Percentiles rank a stretch among this genome's conserved stretches.
phyloP scores from a whole-genome alignment of 2,113 vertebrate species.

The Dascyllus trimaculatus region DNA sequence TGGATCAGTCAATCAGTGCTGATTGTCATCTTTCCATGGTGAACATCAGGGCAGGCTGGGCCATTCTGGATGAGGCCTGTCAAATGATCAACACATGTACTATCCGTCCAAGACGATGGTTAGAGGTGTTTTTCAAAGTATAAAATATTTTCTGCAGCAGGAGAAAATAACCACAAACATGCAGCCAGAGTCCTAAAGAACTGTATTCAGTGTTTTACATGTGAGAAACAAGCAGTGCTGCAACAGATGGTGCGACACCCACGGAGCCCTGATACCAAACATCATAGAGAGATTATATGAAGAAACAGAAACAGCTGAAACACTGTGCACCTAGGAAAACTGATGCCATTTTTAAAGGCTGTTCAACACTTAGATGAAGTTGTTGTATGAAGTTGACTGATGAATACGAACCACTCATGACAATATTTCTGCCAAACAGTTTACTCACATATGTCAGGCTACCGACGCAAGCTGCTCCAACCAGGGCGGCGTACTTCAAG shows the following conservation, averaged over 20 bases:
- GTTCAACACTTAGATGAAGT: too few relatives aligned
- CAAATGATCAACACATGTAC: neutral
- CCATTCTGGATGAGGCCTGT: neutral
- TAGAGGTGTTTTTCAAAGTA: neutral
- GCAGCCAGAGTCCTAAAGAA: neutral
- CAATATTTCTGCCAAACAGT: too few relatives aligned
- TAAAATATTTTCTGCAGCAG: neutral
- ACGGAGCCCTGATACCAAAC: neutral
- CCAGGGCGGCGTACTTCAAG: slow-evolving; percentile 86
- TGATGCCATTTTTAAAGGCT: too few relatives aligned
- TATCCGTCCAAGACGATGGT: neutral
- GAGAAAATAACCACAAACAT: neutral
- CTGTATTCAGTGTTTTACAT: neutral
- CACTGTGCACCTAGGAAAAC: too few relatives aligned
- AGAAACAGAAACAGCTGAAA: too few relatives aligned
- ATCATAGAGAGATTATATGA: too few relatives aligned
- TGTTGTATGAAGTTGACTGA: too few relatives aligned
- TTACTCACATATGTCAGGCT: slow-evolving; percentile 87
- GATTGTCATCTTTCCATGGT: too few relatives aligned
- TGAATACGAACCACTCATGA: too few relatives aligned
- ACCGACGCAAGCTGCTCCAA: slow-evolving; percentile 86
- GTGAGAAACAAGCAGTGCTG: neutral
- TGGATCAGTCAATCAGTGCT: neutral
- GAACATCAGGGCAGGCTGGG: neutral
- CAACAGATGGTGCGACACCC: neutral